Evolutionary conservation across 2,113 vertebrate species (phyloP), one percentile per base, ranked within the genome.

Genomic region (Rhea pennata): DNA sequence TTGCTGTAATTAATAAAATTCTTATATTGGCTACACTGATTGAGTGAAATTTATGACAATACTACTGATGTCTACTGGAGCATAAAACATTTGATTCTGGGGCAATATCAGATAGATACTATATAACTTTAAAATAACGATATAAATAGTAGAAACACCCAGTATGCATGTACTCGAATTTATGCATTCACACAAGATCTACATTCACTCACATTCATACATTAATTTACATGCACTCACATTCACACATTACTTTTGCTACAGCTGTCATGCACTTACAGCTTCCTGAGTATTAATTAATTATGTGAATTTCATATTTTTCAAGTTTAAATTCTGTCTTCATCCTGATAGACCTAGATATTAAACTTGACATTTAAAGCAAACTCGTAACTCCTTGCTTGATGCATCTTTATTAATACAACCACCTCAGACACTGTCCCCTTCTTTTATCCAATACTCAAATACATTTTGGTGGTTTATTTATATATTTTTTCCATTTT

Each of bases 81-180:
- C 8, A 46, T 61, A 92, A 95, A 87, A n/a, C 46, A 48, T 65
- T 46, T 85, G 77, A 87, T 84, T 40, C 6, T 88, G 14, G 5
- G 78, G 24, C 48, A 78, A 64, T 51, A 65, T 54, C 36, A 91
- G 61, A 84, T 76, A 89, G 61, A 96, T 73, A 77, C 33, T 80
- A 58, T 78, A 74, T 84, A n/a, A 79, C 59, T 67, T 84, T 50
- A 79, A 95, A 87, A 94, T 78, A 91, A 40, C 31, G 51, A 93
- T 62, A 61, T 56, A 74, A 83, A 83, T 39, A 61, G 5, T 91
- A 36, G 69, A 74, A 95, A 67, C 23, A 70, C 4, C 2, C 14
- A 44, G n/a, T 2, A 50, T 33, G 78, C 77, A 65, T 20, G 2
- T 71, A 2, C 8, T 74, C 75, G 36, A 64, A 72, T 80, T 90